These are phyloP conservation scores for Trachythela sp. DNA, from an alignment of 64 coral and sea anemone genomes.

Conservation along the genomic window DNA sequence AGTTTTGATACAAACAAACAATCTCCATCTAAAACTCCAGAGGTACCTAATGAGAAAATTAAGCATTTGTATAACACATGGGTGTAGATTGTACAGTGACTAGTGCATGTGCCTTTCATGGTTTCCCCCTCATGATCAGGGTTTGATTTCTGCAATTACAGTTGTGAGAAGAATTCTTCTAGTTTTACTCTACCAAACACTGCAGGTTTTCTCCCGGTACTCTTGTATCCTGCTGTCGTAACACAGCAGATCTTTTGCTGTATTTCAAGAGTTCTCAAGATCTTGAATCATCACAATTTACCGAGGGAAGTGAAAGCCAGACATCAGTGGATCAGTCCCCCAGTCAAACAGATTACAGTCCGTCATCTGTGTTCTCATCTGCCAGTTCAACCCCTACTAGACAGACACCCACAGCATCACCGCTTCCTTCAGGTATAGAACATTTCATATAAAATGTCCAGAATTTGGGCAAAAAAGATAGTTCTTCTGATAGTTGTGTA, in stretches of 20 bases:
- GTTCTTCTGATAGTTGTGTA: too few relatives aligned
- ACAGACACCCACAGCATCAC: constrained; percentile 33
- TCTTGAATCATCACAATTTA: neutral
- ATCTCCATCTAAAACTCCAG: neutral
- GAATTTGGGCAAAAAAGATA: too few relatives aligned
- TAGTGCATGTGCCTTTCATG: too few relatives aligned
- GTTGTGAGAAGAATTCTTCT: too few relatives aligned
- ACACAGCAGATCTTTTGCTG: neutral
- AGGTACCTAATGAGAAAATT: neutral
- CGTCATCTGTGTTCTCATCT: neutral
- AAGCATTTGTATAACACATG: too few relatives aligned
- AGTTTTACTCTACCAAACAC: too few relatives aligned
- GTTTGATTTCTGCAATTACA: too few relatives aligned
- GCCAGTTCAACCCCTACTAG: constrained; percentile 31
- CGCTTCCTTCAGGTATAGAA: constrained; percentile 22
- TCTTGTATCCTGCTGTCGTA: too few relatives aligned
- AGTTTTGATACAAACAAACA: neutral
- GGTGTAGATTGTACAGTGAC: too few relatives aligned
- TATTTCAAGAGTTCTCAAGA: neutral
- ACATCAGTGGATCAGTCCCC: neutral
- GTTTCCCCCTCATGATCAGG: too few relatives aligned
- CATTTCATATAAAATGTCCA: neutral
- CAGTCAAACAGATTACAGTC: neutral
- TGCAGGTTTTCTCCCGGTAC: too few relatives aligned
- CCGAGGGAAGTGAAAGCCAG: neutral